These are phyloP conservation scores for Chondrilla cf. caribensis DNA, from an alignment of 37 sponge, comb jelly and placozoan genomes.

Conservation along the genomic window DNA sequence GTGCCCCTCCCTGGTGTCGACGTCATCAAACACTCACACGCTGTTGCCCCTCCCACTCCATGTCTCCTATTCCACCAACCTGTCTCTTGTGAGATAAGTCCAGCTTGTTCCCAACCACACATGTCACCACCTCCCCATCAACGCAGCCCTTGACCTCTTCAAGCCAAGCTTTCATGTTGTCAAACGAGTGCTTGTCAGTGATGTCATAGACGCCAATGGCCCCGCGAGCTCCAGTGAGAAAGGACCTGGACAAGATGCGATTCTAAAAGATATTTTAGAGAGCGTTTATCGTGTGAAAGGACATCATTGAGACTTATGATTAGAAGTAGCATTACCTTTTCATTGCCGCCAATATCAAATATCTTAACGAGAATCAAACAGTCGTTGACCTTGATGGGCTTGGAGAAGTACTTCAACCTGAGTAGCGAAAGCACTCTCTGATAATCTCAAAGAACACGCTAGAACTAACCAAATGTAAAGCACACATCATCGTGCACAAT, in stretches of 20 bases:
- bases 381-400: neutral
- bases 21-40: too few relatives aligned
- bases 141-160: neutral
- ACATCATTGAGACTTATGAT: neutral
- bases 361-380: neutral
- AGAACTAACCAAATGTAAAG: too few relatives aligned
- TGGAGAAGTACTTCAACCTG: constrained; percentile 9
- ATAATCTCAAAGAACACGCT: too few relatives aligned
- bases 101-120: constrained; percentile 8
- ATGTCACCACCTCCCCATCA: neutral
- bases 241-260: neutral
- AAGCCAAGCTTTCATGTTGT: constrained; percentile 9
- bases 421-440: too few relatives aligned
- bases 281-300: too few relatives aligned
- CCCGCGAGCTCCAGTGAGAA: neutral
- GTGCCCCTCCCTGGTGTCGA: too few relatives aligned
- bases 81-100: neutral
- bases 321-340: neutral
- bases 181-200: constrained; percentile 1
- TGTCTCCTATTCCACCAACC: too few relatives aligned
- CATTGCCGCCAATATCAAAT: constrained; percentile 7
- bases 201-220: constrained; percentile 7
- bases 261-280: too few relatives aligned
- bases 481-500: too few relatives aligned
- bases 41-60: too few relatives aligned